phyloP scores from a whole-genome alignment of 2,888 invertebrate genomes.

The Hetaerina titia region DNA sequence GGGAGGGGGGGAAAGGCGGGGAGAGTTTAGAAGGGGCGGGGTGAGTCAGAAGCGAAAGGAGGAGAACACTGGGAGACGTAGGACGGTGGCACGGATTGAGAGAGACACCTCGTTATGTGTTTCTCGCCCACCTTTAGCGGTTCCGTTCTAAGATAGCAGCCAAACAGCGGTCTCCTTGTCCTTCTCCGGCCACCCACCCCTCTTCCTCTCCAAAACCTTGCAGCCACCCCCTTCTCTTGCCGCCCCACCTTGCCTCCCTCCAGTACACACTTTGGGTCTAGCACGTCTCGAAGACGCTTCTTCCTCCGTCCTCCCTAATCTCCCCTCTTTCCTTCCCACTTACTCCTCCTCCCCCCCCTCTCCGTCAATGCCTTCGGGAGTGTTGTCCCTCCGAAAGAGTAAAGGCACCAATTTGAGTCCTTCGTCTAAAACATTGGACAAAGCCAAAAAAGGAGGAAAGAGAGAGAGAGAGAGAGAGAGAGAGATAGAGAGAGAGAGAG shows the following conservation, averaged over 20 bases:
- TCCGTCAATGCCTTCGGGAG: background rate
- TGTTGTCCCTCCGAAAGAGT: background rate
- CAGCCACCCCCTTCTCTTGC: background rate
- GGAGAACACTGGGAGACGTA: background rate
- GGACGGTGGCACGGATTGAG: conserved; percentile 39
- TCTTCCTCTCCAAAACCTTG: background rate
- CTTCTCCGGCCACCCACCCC: background rate
- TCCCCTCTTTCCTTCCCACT: background rate
- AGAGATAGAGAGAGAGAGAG: background rate
- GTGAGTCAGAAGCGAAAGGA: background rate
- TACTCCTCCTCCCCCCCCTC: background rate
- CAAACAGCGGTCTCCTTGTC: conserved; percentile 56
- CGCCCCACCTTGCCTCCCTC: background rate
- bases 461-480: background rate
- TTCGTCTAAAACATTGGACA: conserved; percentile 38
- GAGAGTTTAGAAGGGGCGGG: background rate
- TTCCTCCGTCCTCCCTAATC: background rate
- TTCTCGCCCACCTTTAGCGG: conserved; percentile 58
- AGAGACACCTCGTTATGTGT: conserved; percentile 64
- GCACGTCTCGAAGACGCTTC: background rate
- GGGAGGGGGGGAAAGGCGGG: background rate
- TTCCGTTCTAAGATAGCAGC: conserved; percentile 13
- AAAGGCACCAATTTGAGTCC: conserved; percentile 59
- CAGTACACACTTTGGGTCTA: background rate
- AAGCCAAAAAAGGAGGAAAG: background rate